phyloP scores from a whole-genome alignment of 2,113 vertebrate species.

The Phocoena sinus region DNA sequence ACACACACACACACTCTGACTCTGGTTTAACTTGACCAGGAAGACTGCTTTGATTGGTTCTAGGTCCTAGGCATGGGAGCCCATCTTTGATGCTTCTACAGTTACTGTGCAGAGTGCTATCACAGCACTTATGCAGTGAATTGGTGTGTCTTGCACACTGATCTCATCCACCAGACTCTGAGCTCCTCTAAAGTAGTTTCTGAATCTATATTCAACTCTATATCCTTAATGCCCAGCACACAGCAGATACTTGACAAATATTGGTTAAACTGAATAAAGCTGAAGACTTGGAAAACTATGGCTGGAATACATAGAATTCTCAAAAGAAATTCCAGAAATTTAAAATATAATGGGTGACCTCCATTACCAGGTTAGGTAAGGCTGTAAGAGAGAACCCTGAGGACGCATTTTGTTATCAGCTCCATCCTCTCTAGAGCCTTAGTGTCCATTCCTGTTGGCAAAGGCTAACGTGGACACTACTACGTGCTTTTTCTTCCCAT shows the following conservation, averaged over 20 bases:
- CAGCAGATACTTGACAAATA: not conserved
- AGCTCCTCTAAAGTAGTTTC: not conserved
- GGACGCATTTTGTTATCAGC: not conserved
- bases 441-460: not conserved
- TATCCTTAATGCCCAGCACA: not conserved
- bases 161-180: not conserved
- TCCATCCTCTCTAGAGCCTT: not conserved
- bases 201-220: not conserved
- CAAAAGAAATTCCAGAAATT: not conserved
- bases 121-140: not conserved
- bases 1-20: not conserved
- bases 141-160: not conserved
- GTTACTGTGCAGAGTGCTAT: not conserved
- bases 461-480: not conserved
- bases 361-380: not conserved
- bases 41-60: not conserved
- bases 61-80: not conserved
- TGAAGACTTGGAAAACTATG: not conserved
- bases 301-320: not conserved
- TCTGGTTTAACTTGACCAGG: not conserved
- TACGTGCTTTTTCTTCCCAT: not conserved
- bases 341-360: not conserved
- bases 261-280: not conserved
- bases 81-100: not conserved
- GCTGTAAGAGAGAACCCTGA: not conserved